Evolutionary conservation across 53 echinoderm and acorn worm genomes (phyloP).

Genomic region (Actinopyga echinites): DNA sequence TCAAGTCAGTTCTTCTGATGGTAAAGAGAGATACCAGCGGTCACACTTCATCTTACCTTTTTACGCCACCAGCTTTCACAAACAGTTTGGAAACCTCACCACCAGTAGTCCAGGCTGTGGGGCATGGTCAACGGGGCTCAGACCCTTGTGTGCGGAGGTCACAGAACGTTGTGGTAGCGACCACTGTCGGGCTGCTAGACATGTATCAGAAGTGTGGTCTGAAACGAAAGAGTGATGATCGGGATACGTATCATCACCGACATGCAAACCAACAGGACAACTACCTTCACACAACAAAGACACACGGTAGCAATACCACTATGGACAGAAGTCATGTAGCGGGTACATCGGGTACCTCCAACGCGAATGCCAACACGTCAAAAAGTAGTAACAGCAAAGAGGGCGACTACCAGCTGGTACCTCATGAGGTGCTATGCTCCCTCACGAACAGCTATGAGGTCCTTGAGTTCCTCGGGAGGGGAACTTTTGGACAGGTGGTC

Average conservation of each 20-base stretch:
- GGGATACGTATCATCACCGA: conserved; percentile 72
- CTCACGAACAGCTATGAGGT: conserved; percentile 98
- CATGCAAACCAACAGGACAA: conserved; percentile 66
- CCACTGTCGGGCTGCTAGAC: conserved; percentile 52
- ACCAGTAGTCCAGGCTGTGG: too few relatives aligned
- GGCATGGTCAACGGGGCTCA: too few relatives aligned
- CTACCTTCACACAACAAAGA: conserved; percentile 45
- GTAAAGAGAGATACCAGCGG: too few relatives aligned
- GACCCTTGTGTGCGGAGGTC: conserved; percentile 14
- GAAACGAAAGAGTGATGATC: conserved; percentile 96
- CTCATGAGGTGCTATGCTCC: conserved; percentile 94
- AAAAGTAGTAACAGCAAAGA: conserved; percentile 86
- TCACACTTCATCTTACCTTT: too few relatives aligned
- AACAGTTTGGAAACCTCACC: too few relatives aligned
- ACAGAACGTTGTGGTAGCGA: background rate
- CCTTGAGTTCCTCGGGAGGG: conserved; percentile 91
- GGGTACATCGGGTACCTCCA: conserved; percentile 55
- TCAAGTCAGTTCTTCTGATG: too few relatives aligned
- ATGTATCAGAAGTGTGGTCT: conserved; percentile 98
- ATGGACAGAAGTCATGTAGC: conserved; percentile 37
- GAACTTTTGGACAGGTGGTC: conserved; percentile 98
- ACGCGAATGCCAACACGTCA: conserved; percentile 71
- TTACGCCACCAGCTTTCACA: too few relatives aligned
- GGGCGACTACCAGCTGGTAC: conserved; percentile 96
- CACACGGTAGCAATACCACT: conserved; percentile 53